phyloP scores from a whole-genome alignment of 2,113 vertebrate species.

The Lophura nycthemera region DNA sequence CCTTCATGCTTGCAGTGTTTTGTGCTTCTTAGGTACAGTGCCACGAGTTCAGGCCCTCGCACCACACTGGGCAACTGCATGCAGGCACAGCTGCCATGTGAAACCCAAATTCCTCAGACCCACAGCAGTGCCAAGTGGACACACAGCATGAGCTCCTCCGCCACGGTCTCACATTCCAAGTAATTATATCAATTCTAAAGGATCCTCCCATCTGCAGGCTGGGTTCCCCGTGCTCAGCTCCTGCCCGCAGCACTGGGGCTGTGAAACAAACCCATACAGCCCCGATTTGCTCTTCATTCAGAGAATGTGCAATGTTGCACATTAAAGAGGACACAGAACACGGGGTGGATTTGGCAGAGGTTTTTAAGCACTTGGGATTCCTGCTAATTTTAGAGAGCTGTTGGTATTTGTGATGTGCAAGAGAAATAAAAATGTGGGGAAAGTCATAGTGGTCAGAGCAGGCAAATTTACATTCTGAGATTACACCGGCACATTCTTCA shows the following conservation, averaged over 20 bases:
- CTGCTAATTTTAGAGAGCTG: not conserved
- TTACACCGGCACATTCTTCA: not conserved
- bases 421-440: not conserved
- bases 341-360: not conserved
- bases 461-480: not conserved
- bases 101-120: not conserved
- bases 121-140: not conserved
- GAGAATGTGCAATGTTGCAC: not conserved
- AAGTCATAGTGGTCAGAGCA: not conserved
- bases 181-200: not conserved
- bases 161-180: not conserved
- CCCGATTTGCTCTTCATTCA: not conserved
- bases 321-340: not conserved
- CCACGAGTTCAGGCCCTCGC: not conserved
- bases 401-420: not conserved
- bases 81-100: accelerated
- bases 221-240: not conserved
- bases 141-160: not conserved
- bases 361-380: not conserved
- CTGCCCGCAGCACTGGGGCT: not conserved
- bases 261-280: not conserved
- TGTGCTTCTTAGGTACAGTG: not conserved
- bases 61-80: accelerated
- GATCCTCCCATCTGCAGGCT: not conserved
- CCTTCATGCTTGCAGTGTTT: not conserved